Conservation (phyloP, 2,113 vertebrate species). For the Merops nubicus region DNA sequence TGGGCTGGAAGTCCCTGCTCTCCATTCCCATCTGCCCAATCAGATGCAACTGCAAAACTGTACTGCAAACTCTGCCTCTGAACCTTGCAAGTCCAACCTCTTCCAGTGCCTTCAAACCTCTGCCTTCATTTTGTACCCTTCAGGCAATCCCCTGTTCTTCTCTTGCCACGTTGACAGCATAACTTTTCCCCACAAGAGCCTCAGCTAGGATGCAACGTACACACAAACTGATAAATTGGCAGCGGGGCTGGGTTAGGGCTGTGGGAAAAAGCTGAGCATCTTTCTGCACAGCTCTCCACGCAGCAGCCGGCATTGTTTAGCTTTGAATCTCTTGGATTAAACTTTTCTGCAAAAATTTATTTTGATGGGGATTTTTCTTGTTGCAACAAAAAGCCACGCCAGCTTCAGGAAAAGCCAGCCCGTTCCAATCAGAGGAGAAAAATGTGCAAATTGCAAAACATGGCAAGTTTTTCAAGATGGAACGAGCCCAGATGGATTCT, state of each 20-base stretch:
- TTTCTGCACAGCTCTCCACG: neutral
- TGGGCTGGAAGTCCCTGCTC: neutral
- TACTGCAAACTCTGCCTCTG: neutral
- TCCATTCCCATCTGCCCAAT: neutral
- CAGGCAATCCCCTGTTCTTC: neutral
- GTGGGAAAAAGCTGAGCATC: neutral
- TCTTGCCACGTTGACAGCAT: accelerated
- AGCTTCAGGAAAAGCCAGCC: neutral
- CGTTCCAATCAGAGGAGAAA: neutral
- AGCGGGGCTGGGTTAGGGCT: neutral
- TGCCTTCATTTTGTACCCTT: neutral
- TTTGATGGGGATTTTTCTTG: neutral
- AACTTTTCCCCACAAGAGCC: neutral
- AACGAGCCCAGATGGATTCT: constrained; percentile 51
- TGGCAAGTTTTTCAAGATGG: constrained; percentile 22
- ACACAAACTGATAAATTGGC: neutral
- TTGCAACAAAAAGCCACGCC: neutral
- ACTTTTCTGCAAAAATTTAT: neutral
- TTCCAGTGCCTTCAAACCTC: neutral
- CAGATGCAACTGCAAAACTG: too few species aligned
- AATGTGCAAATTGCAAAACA: neutral
- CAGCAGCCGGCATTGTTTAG: neutral
- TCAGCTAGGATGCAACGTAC: neutral
- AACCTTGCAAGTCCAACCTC: neutral
- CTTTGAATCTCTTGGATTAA: neutral